A percentile compares a stretch with the other conserved stretches of the same genome.
Conservation (phyloP, 37 sponge, comb jelly and placozoan species). For the Eunapius fragilis region DNA sequence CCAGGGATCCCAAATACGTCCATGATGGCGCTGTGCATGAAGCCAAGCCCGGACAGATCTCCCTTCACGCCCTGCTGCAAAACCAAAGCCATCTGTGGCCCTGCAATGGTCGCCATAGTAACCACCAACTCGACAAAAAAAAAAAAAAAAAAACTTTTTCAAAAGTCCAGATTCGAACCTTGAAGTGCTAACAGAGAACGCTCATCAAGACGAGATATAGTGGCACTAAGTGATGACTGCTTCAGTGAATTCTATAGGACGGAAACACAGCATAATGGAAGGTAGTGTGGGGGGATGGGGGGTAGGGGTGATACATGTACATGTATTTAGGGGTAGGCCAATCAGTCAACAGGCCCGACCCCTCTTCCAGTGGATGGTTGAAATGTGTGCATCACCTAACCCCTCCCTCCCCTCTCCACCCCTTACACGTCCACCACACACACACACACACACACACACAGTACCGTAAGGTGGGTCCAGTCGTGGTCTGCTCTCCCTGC, state of each 20-base stretch:
- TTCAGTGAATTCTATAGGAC: neutral
- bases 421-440: neutral
- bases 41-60: slow-evolving; percentile 65
- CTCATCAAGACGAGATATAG: slow-evolving; percentile 30
- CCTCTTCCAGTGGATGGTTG: too few relatives aligned
- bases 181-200: slow-evolving; percentile 74
- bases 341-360: too few relatives aligned
- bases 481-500: slow-evolving; percentile 95
- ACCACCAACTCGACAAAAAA: neutral
- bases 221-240: slow-evolving; percentile 4
- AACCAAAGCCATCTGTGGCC: slow-evolving; percentile 73
- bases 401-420: too few relatives aligned
- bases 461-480: slow-evolving; percentile 64
- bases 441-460: too few relatives aligned
- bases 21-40: slow-evolving; percentile 81
- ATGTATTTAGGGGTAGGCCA: too few relatives aligned
- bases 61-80: slow-evolving; percentile 50
- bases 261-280: too few relatives aligned
- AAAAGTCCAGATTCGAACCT: too few relatives aligned
- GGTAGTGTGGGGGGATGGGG: too few relatives aligned
- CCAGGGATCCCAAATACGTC: slow-evolving; percentile 80
- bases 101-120: too few relatives aligned
- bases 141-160: neutral
- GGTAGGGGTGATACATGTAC: too few relatives aligned
- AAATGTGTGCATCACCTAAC: too few relatives aligned